A percentile compares a stretch with the other conserved stretches of the same genome.
These are phyloP conservation scores for Platynereis dumerilii DNA, from an alignment of 2,888 invertebrate genomes.

Conservation along the genomic window DNA sequence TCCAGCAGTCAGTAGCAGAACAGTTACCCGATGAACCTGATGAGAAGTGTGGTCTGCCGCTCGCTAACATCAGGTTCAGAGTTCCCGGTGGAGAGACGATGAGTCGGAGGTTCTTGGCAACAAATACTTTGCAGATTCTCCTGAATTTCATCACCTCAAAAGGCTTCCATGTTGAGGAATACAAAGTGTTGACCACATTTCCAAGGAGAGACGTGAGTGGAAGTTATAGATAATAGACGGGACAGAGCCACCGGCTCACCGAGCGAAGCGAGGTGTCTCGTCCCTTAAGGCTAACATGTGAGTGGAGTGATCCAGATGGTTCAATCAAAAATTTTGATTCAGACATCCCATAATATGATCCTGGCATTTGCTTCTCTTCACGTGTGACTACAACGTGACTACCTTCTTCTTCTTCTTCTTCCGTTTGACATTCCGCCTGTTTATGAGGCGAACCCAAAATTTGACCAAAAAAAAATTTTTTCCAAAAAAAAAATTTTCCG, in stretches of 20 bases:
- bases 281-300: too few species aligned
- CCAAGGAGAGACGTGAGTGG: conserved; percentile 93
- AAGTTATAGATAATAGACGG: not conserved
- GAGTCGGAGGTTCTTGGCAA: conserved; percentile 77
- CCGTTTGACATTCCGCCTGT: too few species aligned
- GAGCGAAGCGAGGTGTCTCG: too few species aligned
- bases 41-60: conserved; percentile 48
- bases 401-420: not conserved
- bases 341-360: too few species aligned
- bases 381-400: too few species aligned
- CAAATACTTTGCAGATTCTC: conserved; percentile 71
- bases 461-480: too few species aligned
- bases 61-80: conserved; percentile 73
- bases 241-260: too few species aligned
- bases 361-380: too few species aligned
- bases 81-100: conserved; percentile 80
- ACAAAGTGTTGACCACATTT: conserved; percentile 91
- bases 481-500: too few species aligned
- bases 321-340: too few species aligned
- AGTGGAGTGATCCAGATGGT: too few species aligned
- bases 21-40: conserved; percentile 63
- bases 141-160: conserved; percentile 87
- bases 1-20: conserved; percentile 58
- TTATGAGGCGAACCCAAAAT: too few species aligned
- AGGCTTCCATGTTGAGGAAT: conserved; percentile 86